A percentile compares a stretch with the other conserved stretches of the same genome.
These are phyloP conservation scores for Brachirus orientalis DNA, from an alignment of 2,113 vertebrate species.

Conservation along the genomic window DNA sequence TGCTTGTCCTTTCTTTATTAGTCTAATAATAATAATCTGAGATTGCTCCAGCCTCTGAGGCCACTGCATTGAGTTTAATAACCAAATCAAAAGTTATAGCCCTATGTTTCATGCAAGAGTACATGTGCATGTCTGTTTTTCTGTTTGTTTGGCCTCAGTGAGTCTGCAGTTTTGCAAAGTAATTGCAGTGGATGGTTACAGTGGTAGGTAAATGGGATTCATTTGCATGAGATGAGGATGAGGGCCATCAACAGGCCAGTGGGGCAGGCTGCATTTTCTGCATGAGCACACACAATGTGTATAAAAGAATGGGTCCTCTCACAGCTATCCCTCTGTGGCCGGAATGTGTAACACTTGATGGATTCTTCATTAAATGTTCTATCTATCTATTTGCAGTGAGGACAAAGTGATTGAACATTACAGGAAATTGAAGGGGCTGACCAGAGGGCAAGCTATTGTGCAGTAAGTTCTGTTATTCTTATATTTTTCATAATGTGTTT, in stretches of 20 bases:
- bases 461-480: slow-evolving; percentile 85
- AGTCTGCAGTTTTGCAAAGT: slow-evolving; percentile 19
- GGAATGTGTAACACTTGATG: slow-evolving; percentile 45
- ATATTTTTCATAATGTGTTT: neutral
- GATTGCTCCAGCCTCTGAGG: slow-evolving; percentile 13
- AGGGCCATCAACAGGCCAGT: slow-evolving; percentile 65
- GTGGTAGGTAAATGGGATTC: slow-evolving; percentile 56
- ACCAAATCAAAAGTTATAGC: slow-evolving; percentile 49
- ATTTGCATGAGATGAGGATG: slow-evolving; percentile 50
- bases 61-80: slow-evolving; percentile 43
- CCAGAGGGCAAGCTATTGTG: slow-evolving; percentile 94
- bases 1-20: slow-evolving; percentile 9
- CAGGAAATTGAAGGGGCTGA: slow-evolving; percentile 90
- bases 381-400: slow-evolving; percentile 86
- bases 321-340: slow-evolving; percentile 46
- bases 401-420: slow-evolving; percentile 94
- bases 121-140: slow-evolving; percentile 3
- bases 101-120: slow-evolving; percentile 20
- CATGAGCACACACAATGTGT: slow-evolving; percentile 65
- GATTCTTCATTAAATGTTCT: slow-evolving; percentile 62
- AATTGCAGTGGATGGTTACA: slow-evolving; percentile 60
- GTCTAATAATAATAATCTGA: slow-evolving; percentile 14
- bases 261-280: slow-evolving; percentile 77
- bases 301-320: slow-evolving; percentile 45
- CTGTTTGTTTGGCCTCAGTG: slow-evolving; percentile 25